Base-by-base conservation (phyloP, 2,888 invertebrate genomes). In the Acrobasis suavella region DNA sequence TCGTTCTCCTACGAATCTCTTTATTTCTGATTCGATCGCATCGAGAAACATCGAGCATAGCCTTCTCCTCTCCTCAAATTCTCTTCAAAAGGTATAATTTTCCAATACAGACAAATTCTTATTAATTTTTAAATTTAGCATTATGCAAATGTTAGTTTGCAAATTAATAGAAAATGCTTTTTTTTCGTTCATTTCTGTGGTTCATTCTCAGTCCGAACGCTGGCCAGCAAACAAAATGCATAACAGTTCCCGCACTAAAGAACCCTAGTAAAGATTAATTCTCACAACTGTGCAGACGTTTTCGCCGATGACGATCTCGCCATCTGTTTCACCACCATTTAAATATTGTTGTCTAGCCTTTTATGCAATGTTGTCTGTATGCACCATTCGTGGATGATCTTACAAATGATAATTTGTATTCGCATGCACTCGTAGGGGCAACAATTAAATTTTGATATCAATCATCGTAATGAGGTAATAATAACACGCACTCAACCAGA, bases 311-410 rank as follows among this genome's bases (percentile, higher is more conserved):
- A 16, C 60, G 14, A 60, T 42, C 50, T 64, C 62, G 63, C 64
- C 52, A 52, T 56, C 61, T 68, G 65, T 69, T 63, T 67, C 67
- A 65, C 67, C 64, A 54, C 69, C 69, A 65, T 69, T 65, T 59
- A 58, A 42, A 64, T 54, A 59, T 60, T 60, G 62, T 66, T 58
- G 69, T 69, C 60, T 69, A 62, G 64, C 69, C 69, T 59, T 69
- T 62, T 64, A 49, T 42, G 67, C 60, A 59, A 62, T 54, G 58
- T 64, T 54, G 60, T 62, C 62, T 64, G 58, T 64, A 65, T 64
- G 66, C 50, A 14, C 17, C 59, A 38, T 50, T 60, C 42, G 22
- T n/a, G 42, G 56, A 12, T 17, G 42, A 46, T 56, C 56, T 56
- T 17, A 17, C 17, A 14, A 56, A 46, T 42, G 56, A 56, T 56